Evolutionary conservation across 2,888 invertebrate species (phyloP), one percentile per base, ranked within the genome.

Genomic region (Orthosia cruda): DNA sequence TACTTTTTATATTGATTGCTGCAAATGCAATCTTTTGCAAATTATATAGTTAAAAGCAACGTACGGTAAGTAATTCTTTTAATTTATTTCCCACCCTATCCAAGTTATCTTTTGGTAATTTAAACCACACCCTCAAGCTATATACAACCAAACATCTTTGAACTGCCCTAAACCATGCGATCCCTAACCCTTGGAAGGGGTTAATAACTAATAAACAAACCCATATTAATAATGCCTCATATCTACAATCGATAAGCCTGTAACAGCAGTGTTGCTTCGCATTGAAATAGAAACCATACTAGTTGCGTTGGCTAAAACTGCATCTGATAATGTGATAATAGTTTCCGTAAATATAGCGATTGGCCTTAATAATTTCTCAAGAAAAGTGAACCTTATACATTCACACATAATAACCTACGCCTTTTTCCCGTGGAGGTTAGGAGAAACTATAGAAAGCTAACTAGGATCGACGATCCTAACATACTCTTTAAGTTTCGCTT

Each of bases 201-300:
- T 71, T 64, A 59, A 57, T 81, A 62, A 61, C 54, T 59, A 68
- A 79, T 81, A 75, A 69, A 81, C 50, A 76, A 75, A 65, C 58
- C 58, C 49, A 47, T 67, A 64, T 50, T 66, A 54, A 74, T 67
- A 59, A 81, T 81, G 15, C 50, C 23, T 58, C 40, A n/a, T 73
- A 52, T 47, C 4, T n/a, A 12, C 26, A 49, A 72, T 72, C 23
- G 52, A 71, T 62, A 50, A 79, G n/a, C n/a, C n/a, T 61, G 20
- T 75, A 40, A 77, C n/a, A 40, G 3, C 18, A 16, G n/a, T 62
- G 47, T 13, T 62, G 54, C 12, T 18, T 3, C 12, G 3, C 3
- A 15, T 0, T 59, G 26, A 18, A 9, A 61, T 20, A 54, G 3
- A 69, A 74, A n/a, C 13, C 15, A 59, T 4, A 23, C 2, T 69